Conservation (phyloP, 2,888 invertebrate genomes). For the Apocheima hispidaria region DNA sequence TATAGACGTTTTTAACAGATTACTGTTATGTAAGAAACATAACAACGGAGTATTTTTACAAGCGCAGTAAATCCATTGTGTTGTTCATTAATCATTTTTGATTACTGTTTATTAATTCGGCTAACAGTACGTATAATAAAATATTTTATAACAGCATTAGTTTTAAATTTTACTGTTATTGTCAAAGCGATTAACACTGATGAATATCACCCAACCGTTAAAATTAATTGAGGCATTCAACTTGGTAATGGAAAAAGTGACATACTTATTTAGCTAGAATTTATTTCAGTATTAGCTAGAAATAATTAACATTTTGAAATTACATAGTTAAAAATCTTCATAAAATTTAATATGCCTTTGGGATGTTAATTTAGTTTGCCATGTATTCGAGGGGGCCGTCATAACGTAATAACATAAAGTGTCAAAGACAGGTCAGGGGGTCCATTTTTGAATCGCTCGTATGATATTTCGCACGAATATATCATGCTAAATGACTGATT, state of each 20-base stretch:
- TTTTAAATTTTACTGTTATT: constrained; percentile 31
- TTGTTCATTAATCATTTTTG: constrained; percentile 16
- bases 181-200: constrained; percentile 30
- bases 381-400: neutral
- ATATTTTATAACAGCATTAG: constrained; percentile 17
- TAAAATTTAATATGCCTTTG: constrained; percentile 5
- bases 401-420: no score
- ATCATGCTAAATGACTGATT: no score
- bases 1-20: neutral
- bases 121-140: constrained; percentile 4
- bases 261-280: constrained; percentile 4
- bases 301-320: constrained; percentile 5
- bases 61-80: constrained; percentile 4
- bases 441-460: no score
- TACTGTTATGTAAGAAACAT: no score
- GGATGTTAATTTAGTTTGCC: constrained; percentile 6
- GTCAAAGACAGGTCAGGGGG: no score
- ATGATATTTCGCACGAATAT: no score
- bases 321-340: constrained; percentile 7
- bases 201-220: constrained; percentile 19
- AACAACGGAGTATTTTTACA: neutral
- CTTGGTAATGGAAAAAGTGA: constrained; percentile 21
- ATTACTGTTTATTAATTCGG: constrained; percentile 10
- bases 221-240: constrained; percentile 29
- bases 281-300: constrained; percentile 3